Base-by-base conservation (phyloP, 2,113 vertebrate genomes). In the Egretta garzetta region DNA sequence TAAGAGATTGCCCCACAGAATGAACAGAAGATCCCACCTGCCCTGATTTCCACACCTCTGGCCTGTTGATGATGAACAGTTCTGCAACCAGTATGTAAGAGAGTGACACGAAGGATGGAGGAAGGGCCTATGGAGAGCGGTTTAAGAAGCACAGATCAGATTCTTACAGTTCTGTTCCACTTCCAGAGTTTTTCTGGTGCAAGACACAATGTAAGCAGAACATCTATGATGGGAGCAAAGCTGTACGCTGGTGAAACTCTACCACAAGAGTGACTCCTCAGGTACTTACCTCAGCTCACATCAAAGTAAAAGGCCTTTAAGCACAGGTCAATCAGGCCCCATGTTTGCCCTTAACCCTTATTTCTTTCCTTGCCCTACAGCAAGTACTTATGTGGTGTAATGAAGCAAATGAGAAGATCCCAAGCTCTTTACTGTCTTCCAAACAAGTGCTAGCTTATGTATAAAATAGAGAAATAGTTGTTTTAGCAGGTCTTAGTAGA, bases 81-180 rank as follows among this genome's bases (percentile, higher is more conserved):
- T 67, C n/a, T 47, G 26, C 20, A 67, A 59, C 4, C 17, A 26
- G 22, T 45, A 19, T 74, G 47, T 72, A 63, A 52, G 45, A 83
- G 74, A 52, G 8, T 23, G n/a, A 53, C 1, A 1, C 1, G 1
- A 1, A 50, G 32, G 26, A 12, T 39, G 32, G 59, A 49, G 22
- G 35, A 60, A 63, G 11, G 13, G 3, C 8, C 8, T 7, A 9
- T 2, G 12, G 14, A 66, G 12, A 70, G 12, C 3, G n/a, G 16
- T 15, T 64, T 32, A 55, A 75, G 43, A 9, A 63, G 6, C 8
- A 47, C 12, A 86, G 37, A 68, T 60, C 10, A 74, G 30, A 27
- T 20, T 45, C 66, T 23, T n/a, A 6, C 4, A n/a, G 6, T 8
- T 71, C 64, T 91, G n/a, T 15, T 7, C 18, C 8, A 10, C 35